A percentile compares a stretch with the other conserved stretches of the same genome.
Evolutionary conservation across 2,113 vertebrate genomes (phyloP).

Genomic region (Dromas ardeola): DNA sequence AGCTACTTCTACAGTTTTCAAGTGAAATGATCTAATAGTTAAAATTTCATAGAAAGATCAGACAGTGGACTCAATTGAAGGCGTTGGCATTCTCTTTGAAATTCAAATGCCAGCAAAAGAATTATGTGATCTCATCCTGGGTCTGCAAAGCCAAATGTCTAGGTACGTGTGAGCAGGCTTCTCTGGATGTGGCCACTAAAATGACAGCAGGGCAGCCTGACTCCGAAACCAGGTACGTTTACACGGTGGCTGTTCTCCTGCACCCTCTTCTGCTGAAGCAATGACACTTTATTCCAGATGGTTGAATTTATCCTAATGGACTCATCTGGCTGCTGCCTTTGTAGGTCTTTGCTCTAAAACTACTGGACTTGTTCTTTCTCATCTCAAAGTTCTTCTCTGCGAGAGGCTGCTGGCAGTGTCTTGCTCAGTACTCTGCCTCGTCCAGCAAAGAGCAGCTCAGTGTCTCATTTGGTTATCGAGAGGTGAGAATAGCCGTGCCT

Average conservation of each 20-base stretch:
- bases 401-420: not conserved
- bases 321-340: not conserved
- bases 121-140: not conserved
- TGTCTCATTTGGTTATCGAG: accelerated
- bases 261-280: not conserved
- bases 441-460: not conserved
- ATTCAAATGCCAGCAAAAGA: not conserved
- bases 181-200: not conserved
- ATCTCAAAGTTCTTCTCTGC: not conserved
- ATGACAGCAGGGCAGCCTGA: not conserved
- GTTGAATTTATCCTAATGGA: not conserved
- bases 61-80: not conserved
- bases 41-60: not conserved
- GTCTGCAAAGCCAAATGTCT: not conserved
- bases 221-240: not conserved
- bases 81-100: not conserved
- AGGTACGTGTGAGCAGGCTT: not conserved
- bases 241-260: not conserved
- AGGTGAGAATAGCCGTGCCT: not conserved
- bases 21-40: not conserved
- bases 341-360: not conserved
- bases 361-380: not conserved
- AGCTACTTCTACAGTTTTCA: not conserved
- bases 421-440: not conserved
- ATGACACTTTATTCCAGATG: not conserved